These are phyloP conservation scores for Priocnemis perturbator DNA, from an alignment of 2,888 invertebrate species.

Conservation along the genomic window DNA sequence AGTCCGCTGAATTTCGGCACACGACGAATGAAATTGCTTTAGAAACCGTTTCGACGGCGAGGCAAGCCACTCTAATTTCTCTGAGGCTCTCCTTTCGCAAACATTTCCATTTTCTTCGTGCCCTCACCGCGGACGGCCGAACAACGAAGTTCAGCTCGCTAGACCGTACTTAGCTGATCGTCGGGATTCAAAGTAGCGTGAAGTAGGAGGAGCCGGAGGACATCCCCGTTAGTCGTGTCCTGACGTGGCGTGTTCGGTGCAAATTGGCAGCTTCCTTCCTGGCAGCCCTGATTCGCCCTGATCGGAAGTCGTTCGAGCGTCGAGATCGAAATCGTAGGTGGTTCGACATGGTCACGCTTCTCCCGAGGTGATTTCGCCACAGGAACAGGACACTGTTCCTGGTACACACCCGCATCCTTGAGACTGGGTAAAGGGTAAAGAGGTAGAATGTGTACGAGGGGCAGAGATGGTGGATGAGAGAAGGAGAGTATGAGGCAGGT, in stretches of 20 bases:
- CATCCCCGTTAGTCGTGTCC: constrained; percentile 39
- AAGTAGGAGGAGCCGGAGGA: constrained; percentile 35
- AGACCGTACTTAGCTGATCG: constrained; percentile 15
- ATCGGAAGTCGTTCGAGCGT: constrained; percentile 27
- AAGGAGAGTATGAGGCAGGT: neutral
- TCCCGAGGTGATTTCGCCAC: constrained; percentile 9
- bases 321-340: constrained; percentile 51
- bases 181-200: constrained; percentile 52
- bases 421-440: constrained; percentile 9
- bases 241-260: constrained; percentile 49
- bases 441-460: no score
- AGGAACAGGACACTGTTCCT: neutral
- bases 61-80: no score
- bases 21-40: no score
- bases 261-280: constrained; percentile 59
- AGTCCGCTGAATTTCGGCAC: no score
- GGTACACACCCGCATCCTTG: constrained; percentile 18
- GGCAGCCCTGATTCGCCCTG: constrained; percentile 30
- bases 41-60: no score
- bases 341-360: constrained; percentile 28
- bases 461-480: neutral
- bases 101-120: no score
- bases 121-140: no score
- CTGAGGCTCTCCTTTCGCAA: no score
- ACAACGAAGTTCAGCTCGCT: no score